Evolutionary conservation across 2,113 vertebrate genomes (phyloP).

Genomic region (Oreochromis niloticus): DNA sequence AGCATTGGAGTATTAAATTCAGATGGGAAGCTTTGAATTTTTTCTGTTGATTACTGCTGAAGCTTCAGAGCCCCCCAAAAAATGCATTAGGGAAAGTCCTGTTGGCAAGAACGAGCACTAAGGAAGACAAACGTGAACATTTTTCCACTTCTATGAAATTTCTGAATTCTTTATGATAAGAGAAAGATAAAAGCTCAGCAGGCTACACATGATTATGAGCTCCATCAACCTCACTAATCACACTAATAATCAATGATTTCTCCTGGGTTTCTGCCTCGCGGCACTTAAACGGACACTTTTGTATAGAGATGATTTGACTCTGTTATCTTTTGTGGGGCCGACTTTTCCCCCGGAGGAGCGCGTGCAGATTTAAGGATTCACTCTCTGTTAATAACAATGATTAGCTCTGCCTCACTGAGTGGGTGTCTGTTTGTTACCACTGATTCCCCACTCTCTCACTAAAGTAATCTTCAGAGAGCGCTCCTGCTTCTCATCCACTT

Average conservation of each 20-base stretch:
- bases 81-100: neutral
- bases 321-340: constrained; percentile 25
- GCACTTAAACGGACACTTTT: constrained; percentile 6
- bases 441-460: constrained; percentile 3
- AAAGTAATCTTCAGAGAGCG: constrained; percentile 14
- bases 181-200: neutral
- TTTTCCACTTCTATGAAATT: neutral
- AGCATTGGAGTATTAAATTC: neutral
- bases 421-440: constrained; percentile 31
- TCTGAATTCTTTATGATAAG: neutral
- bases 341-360: constrained; percentile 10
- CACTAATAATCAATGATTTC: constrained; percentile 39
- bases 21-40: neutral
- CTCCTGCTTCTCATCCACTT: constrained; percentile 7
- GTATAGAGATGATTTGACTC: constrained; percentile 6
- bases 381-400: constrained; percentile 45
- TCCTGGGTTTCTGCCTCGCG: neutral
- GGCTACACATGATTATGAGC: constrained; percentile 8
- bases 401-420: constrained; percentile 32
- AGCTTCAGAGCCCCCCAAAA: neutral
- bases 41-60: neutral
- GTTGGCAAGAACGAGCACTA: neutral
- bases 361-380: constrained; percentile 35
- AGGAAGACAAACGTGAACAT: neutral
- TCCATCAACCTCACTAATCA: constrained; percentile 11